Conservation (phyloP, 1,140 invertebrate genomes). For the Chironomus tepperi region DNA sequence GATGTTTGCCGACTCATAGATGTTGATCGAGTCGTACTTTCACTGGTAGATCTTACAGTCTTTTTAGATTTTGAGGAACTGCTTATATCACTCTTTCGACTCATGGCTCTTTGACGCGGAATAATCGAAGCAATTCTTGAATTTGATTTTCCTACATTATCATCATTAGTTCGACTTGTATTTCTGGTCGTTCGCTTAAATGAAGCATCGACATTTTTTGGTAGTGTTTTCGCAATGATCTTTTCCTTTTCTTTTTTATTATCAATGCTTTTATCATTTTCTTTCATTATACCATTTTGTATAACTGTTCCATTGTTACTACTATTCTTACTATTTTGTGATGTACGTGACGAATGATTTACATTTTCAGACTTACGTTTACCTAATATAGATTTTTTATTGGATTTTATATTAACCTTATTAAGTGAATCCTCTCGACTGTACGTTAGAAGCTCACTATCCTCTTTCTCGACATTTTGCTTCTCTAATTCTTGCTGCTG, state of each 20-base stretch:
- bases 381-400: slow-evolving; percentile 29
- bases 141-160: background rate
- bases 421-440: slow-evolving; percentile 63
- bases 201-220: background rate
- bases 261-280: background rate
- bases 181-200: background rate
- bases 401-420: slow-evolving; percentile 61
- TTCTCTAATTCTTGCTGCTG: slow-evolving; percentile 61
- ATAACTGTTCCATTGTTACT: background rate
- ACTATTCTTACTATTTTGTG: background rate
- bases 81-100: slow-evolving; percentile 1
- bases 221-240: background rate
- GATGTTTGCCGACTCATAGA: slow-evolving; percentile 21
- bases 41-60: background rate
- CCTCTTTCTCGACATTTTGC: slow-evolving; percentile 52
- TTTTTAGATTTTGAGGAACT: slow-evolving; percentile 25
- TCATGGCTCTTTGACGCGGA: background rate
- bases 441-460: slow-evolving; percentile 58
- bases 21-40: background rate
- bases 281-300: slow-evolving; percentile 14
- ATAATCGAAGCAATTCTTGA: background rate
- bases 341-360: slow-evolving; percentile 12
- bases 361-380: slow-evolving; percentile 26
- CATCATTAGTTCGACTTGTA: background rate
- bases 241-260: background rate